phyloP scores from a whole-genome alignment of 2,797 vertebrate genomes.

The Octomys mimax region DNA sequence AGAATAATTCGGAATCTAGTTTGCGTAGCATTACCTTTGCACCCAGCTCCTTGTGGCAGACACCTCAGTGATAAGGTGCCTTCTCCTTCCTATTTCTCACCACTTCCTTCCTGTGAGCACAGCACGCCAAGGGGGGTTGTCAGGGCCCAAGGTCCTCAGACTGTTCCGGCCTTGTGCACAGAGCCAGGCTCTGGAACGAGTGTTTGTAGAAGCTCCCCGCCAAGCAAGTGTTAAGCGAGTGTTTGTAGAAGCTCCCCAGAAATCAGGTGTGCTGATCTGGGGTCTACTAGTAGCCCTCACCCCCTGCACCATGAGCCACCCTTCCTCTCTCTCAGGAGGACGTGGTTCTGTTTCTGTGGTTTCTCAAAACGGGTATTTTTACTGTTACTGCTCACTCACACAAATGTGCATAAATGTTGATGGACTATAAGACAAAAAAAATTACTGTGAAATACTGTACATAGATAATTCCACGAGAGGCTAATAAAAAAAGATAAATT shows the following conservation, averaged over 20 bases:
- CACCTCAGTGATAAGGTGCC: not conserved
- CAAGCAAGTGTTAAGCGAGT: too few relatives aligned
- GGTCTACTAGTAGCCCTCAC: too few relatives aligned
- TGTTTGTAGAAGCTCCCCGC: not conserved
- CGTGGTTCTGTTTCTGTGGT: accelerated
- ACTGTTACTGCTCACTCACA: not conserved
- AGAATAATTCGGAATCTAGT: accelerated
- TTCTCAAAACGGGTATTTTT: not conserved
- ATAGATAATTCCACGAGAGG: not conserved
- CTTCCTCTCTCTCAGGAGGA: too few relatives aligned
- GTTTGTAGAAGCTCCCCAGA: not conserved
- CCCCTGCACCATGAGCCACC: too few relatives aligned
- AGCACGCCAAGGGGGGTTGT: too few relatives aligned
- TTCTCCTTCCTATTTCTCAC: not conserved
- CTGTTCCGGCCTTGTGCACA: not conserved
- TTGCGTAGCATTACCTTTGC: accelerated
- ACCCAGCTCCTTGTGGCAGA: not conserved
- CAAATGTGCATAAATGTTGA: not conserved
- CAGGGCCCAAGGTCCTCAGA: not conserved
- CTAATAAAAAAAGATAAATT: accelerated
- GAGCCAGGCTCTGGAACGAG: not conserved
- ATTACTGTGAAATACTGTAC: too few relatives aligned
- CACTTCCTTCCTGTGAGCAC: not conserved
- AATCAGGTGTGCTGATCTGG: too few relatives aligned
- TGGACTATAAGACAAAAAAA: not conserved